These are phyloP conservation scores for Shargacucullia verbasci DNA, from an alignment of 2,888 invertebrate genomes.

Conservation along the genomic window DNA sequence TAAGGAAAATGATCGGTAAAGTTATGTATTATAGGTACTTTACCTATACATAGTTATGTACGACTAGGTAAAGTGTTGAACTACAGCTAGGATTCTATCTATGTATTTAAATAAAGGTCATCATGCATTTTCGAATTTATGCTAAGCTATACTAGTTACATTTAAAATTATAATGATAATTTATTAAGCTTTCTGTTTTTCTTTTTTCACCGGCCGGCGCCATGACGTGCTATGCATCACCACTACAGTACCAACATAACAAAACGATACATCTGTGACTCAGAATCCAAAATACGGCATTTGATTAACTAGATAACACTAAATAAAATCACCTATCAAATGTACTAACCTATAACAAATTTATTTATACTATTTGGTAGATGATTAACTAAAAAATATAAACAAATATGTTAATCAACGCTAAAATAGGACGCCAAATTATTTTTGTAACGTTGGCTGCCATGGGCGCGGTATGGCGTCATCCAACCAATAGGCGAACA, in stretches of 20 bases:
- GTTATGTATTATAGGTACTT: too few relatives aligned
- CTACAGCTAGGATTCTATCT: too few relatives aligned
- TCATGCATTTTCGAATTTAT: background rate
- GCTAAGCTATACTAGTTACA: too few relatives aligned
- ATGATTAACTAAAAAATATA: constrained; percentile 1
- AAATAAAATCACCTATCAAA: constrained; percentile 2
- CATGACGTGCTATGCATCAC: constrained; percentile 36
- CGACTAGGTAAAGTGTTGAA: too few relatives aligned
- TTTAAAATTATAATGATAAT: constrained; percentile 15
- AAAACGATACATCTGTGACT: constrained; percentile 66
- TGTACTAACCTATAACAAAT: constrained; percentile 24
- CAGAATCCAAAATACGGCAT: constrained; percentile 28
- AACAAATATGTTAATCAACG: constrained; percentile 20
- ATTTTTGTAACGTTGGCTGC: constrained; percentile 67
- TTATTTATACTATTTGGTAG: constrained; percentile 6
- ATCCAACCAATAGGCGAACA: constrained; percentile 71
- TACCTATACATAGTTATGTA: too few relatives aligned
- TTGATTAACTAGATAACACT: background rate
- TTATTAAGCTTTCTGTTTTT: constrained; percentile 27
- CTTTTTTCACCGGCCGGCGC: constrained; percentile 57
- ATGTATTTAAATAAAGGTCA: background rate
- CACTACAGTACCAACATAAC: constrained; percentile 64
- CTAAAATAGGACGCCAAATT: constrained; percentile 56
- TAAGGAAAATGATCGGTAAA: background rate
- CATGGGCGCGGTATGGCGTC: constrained; percentile 61